Evolutionary conservation across 2,113 vertebrate species (phyloP), one percentile per base, ranked within the genome.

Genomic region (Andinoacara biseriatus): DNA sequence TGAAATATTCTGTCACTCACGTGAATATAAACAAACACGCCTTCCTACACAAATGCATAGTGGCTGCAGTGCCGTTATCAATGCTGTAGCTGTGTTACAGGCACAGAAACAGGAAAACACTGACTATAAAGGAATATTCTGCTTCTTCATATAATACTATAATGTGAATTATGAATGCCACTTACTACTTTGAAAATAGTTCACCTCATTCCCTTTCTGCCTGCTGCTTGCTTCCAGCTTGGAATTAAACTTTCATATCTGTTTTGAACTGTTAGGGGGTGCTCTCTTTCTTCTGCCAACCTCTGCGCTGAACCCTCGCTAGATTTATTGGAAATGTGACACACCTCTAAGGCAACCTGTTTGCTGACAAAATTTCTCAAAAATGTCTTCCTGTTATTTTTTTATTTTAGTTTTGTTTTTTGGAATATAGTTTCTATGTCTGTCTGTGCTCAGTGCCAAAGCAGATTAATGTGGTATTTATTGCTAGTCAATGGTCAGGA

Each of bases 161-260:
- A 92, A 92, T 92, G 84, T 95, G 84, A 94, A 95, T 95, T 94
- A 94, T 95, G 86, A 88, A 94, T 93, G 85, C 40, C 61, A 79
- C 90, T 89, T 90, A 90, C 79, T 74, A n/a, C 88, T 86, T 90
- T 90, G 86, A 93, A 94, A 93, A 93, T 93, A 93, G 87, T 93
- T 93, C 80, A 81, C 56, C 83, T 91, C 84, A 75, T 92, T 87
- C 78, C 76, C 79, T 86, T 62, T 84, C 88, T 90, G 81, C 86
- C 29, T 69, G 84, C 81, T 87, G 63, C 86, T 86, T 59, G 78
- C 91, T 94, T 84, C 85, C 85, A 93, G 90, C 90, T 81, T 59
- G 57, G 57, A 81, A 94, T 95, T 90, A 94, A 94, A 94, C 77
- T 93, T 95, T 95, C 86, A 95, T 93, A 59, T 76, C 69, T 86